Evolutionary conservation across 2,888 invertebrate species (phyloP).

Genomic region (Thysanoteuthis rhombus): DNA sequence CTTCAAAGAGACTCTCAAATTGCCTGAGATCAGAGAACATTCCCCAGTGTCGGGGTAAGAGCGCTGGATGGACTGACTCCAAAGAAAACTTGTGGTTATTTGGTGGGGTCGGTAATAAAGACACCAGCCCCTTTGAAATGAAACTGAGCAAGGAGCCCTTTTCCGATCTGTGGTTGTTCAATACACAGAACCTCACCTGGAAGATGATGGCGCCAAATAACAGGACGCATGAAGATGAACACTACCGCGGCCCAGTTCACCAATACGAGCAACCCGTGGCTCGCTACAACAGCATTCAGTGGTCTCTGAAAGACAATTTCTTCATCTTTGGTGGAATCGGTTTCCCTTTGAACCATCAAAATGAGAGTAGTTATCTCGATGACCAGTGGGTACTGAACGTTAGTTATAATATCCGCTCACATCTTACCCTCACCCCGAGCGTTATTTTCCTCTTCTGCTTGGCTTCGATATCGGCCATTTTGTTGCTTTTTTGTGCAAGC

Average conservation of each 20-base stretch:
- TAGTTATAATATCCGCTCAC: background rate
- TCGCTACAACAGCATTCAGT: slow-evolving; percentile 1
- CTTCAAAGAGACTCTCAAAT: background rate
- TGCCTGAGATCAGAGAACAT: background rate
- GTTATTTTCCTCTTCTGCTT: slow-evolving; percentile 24
- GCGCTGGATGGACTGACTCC: slow-evolving; percentile 47
- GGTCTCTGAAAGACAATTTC: slow-evolving; percentile 17
- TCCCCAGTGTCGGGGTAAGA: slow-evolving; percentile 51
- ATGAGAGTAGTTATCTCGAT: background rate
- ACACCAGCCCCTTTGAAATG: background rate
- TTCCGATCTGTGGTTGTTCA: slow-evolving; percentile 18
- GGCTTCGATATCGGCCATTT: background rate
- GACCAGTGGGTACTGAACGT: slow-evolving; percentile 27
- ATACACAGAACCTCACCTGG: background rate
- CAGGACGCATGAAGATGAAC: background rate
- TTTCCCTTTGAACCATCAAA: background rate
- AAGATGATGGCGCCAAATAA: slow-evolving; percentile 14
- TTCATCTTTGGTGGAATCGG: slow-evolving; percentile 26
- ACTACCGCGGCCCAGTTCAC: background rate
- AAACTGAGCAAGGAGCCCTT: background rate
- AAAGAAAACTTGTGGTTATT: slow-evolving; percentile 54
- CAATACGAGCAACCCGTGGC: background rate
- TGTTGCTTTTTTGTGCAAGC: background rate
- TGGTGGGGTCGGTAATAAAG: slow-evolving; percentile 52
- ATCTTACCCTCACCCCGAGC: background rate